A percentile compares a stretch with the other conserved stretches of the same genome.
phyloP scores from a whole-genome alignment of 2,888 invertebrate species.

The Steinernema scapterisci region DNA sequence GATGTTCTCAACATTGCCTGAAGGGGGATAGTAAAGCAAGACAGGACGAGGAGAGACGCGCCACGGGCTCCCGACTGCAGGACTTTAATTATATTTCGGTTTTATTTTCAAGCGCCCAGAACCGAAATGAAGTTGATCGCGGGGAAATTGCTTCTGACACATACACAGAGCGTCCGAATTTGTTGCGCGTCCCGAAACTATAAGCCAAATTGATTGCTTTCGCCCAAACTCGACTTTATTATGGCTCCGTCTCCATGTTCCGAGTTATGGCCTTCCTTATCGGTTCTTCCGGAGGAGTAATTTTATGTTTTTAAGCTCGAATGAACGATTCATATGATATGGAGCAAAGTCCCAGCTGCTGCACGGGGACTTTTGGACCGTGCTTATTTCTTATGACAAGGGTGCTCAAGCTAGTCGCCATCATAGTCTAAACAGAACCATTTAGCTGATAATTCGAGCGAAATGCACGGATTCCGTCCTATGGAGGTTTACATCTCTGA shows the following conservation, averaged over 20 bases:
- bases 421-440: background rate
- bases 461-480: constrained; percentile 29
- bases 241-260: constrained; percentile 8
- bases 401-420: background rate
- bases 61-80: constrained; percentile 1
- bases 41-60: background rate
- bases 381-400: background rate
- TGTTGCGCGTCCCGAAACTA: constrained; percentile 29
- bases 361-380: background rate
- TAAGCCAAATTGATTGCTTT: constrained; percentile 30
- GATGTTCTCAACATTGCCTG: background rate
- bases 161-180: constrained; percentile 17
- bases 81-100: constrained; percentile 31
- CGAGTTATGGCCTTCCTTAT: background rate
- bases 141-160: constrained; percentile 27
- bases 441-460: constrained; percentile 1
- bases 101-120: constrained; percentile 10
- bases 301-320: background rate
- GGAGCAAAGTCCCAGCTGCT: background rate
- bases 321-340: background rate
- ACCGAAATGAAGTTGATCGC: constrained; percentile 29
- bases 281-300: background rate
- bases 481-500: background rate
- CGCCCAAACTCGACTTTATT: constrained; percentile 24
- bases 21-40: background rate